phyloP scores from a whole-genome alignment of 1,140 invertebrate genomes.

The Bombus superbus region DNA sequence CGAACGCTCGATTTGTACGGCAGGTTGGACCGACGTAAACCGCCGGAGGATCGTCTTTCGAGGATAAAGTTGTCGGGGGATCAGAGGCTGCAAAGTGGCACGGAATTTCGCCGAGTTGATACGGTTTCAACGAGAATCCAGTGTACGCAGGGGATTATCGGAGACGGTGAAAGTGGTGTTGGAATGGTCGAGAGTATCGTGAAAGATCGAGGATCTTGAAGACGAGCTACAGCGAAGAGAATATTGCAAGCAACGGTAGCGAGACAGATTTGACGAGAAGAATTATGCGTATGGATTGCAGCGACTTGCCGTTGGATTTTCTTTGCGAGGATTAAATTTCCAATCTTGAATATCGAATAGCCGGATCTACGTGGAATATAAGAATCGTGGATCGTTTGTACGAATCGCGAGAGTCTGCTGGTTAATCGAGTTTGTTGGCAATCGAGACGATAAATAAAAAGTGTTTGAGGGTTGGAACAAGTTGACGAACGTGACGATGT shows the following conservation, averaged over 20 bases:
- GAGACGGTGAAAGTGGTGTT: conserved; percentile 13
- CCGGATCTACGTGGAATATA: background rate
- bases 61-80: background rate
- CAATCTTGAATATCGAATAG: background rate
- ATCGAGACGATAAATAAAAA: too few relatives aligned
- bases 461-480: background rate
- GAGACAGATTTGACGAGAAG: background rate
- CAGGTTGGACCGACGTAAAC: background rate
- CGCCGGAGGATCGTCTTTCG: background rate
- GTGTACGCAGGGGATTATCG: background rate
- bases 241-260: background rate
- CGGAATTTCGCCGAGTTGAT: background rate
- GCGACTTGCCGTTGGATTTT: too few relatives aligned
- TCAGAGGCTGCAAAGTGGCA: background rate
- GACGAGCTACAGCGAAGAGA: background rate
- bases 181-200: conserved; percentile 24
- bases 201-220: background rate
- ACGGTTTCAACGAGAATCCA: background rate
- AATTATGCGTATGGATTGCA: too few relatives aligned
- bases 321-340: too few relatives aligned
- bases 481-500: conserved; percentile 10
- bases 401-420: background rate
- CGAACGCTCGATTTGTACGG: background rate
- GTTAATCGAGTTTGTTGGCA: background rate
- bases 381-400: background rate